phyloP scores from a whole-genome alignment of 1,140 invertebrate genomes.

The Eueides isabella region DNA sequence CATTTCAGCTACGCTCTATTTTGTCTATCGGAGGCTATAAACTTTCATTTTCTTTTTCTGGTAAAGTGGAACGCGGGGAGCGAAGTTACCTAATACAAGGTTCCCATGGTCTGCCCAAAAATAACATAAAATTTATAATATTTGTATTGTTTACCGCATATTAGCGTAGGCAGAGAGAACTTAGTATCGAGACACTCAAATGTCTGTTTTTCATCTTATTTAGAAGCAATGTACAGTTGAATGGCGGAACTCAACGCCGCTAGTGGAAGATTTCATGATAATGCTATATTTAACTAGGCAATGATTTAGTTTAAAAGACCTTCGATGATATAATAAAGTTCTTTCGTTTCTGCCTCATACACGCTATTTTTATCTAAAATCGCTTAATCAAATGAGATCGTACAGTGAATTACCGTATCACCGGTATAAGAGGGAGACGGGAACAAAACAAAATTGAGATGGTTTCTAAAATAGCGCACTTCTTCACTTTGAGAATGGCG shows the following conservation, averaged over 20 bases:
- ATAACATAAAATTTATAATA: no score
- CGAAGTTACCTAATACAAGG: no score
- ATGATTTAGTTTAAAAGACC: neutral
- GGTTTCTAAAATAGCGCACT: constrained; percentile 16
- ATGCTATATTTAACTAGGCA: neutral
- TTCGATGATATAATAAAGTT: constrained; percentile 6
- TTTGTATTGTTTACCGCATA: no score
- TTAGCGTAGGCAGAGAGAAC: neutral
- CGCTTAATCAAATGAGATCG: neutral
- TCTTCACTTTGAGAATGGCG: constrained; percentile 8
- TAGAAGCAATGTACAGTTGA: neutral
- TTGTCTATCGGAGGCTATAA: no score
- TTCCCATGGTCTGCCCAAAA: no score
- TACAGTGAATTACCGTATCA: neutral
- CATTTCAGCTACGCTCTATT: no score
- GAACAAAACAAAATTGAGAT: constrained; percentile 2
- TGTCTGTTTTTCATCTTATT: no score
- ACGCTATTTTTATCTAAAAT: constrained; percentile 9
- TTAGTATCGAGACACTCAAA: neutral
- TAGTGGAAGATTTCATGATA: neutral
- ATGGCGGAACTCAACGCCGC: neutral
- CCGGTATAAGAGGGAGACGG: constrained; percentile 1
- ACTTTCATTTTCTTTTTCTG: no score
- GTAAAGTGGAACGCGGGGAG: no score
- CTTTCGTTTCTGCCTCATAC: neutral